Conservation (phyloP, 2,888 invertebrate species). For the Tribolium freemani region DNA sequence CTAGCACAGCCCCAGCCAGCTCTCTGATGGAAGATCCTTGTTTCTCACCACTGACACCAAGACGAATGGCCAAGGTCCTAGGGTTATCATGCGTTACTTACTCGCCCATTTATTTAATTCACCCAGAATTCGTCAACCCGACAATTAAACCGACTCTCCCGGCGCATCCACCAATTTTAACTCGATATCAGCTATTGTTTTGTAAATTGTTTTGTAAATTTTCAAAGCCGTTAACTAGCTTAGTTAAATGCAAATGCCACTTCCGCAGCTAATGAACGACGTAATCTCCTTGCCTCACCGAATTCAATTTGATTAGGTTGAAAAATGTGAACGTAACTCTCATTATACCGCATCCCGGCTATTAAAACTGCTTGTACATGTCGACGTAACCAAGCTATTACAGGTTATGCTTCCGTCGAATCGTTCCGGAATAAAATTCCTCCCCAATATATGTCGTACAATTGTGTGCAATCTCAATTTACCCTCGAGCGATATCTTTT, state of each 20-base stretch:
- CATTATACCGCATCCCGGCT: background rate
- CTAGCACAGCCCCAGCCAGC: constrained; percentile 48
- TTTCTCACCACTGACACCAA: constrained; percentile 58
- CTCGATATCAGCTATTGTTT: background rate
- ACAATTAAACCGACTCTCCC: background rate
- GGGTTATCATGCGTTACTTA: constrained; percentile 57
- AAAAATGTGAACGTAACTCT: background rate
- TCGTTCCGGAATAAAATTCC: constrained; percentile 32
- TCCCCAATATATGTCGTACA: constrained; percentile 38
- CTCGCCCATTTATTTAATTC: constrained; percentile 41
- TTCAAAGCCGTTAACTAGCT: background rate
- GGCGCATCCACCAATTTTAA: background rate
- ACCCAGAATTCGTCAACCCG: no score
- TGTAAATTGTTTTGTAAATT: background rate
- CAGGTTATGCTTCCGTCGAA: constrained; percentile 15
- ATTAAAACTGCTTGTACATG: constrained; percentile 15
- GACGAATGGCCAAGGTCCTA: constrained; percentile 59
- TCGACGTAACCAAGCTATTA: constrained; percentile 18
- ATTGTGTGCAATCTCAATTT: constrained; percentile 42
- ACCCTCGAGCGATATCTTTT: constrained; percentile 34
- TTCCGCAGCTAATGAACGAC: constrained; percentile 25
- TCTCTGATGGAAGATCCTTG: constrained; percentile 61
- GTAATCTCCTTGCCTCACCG: background rate
- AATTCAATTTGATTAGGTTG: background rate
- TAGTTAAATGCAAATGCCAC: constrained; percentile 23